phyloP scores from a whole-genome alignment of 2,797 vertebrate genomes.

The Channa striata region DNA sequence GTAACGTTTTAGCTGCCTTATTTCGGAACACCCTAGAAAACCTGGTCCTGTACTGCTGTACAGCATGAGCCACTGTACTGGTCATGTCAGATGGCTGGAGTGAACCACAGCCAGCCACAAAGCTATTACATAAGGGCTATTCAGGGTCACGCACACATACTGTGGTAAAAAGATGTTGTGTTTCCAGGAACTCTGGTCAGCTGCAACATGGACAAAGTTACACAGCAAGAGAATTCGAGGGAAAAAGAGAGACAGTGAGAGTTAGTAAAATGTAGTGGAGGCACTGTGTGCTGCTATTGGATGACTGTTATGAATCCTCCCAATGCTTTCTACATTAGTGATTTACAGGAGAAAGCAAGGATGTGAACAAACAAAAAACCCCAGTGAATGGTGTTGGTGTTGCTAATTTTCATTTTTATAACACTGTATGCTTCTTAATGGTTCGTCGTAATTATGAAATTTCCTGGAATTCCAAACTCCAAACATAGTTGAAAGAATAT shows the following conservation, averaged over 20 bases:
- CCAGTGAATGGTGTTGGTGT: not conserved
- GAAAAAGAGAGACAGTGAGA: conserved; percentile 7
- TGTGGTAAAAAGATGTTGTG: conserved; percentile 36
- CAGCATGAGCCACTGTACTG: conserved; percentile 35
- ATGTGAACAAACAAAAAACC: conserved; percentile 7
- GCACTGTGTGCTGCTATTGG: conserved; percentile 22
- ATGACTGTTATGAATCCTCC: conserved; percentile 35
- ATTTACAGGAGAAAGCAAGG: conserved; percentile 3
- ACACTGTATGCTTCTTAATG: not conserved
- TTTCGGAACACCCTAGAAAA: conserved; percentile 29
- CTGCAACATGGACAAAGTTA: conserved; percentile 15
- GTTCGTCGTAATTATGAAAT: not conserved
- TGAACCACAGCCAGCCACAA: conserved; percentile 50
- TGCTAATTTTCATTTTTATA: not conserved
- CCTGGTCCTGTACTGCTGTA: conserved; percentile 28
- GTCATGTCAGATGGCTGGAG: conserved; percentile 46
- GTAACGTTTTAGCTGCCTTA: conserved; percentile 1
- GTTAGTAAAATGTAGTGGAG: conserved; percentile 9
- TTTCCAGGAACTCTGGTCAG: conserved; percentile 45
- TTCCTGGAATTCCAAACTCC: not conserved
- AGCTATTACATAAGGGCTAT: conserved; percentile 72
- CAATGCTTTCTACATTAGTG: conserved; percentile 9
- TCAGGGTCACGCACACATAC: conserved; percentile 44
- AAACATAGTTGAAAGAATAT: not conserved
- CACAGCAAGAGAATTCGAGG: conserved; percentile 8